Base-by-base conservation (phyloP, 2,888 invertebrate species). In the Gordius sp. region DNA sequence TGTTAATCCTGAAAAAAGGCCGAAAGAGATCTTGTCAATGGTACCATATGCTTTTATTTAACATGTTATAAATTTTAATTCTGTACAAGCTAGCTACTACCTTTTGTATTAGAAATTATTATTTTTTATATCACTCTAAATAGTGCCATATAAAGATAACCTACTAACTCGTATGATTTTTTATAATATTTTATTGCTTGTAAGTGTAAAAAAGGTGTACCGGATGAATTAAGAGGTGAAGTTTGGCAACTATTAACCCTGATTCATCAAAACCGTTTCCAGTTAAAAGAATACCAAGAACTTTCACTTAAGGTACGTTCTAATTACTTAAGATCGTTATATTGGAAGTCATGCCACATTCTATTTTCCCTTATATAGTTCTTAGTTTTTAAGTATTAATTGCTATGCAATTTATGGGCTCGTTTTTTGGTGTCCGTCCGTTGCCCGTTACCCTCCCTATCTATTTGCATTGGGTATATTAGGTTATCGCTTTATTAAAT, bases 241-340 rank as follows among this genome's bases (percentile, higher is more conserved):
- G 86, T 97, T 55, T 99, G 97, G 97, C 86, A 89, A 68, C 76
- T 91, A 59, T 73, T 97, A 61, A 82, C 87, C 18, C 82, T 81
- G 41, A 80, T 83, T 58, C 81, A 80, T 66, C 79, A 80, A 64
- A 65, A 76, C 77, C 59, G 77, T 4, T 65, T 79, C 62, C 79
- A 89, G 69, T 80, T 85, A 76, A 87, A 93, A 65, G 81, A 79
- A 16, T 97, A 93, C 68, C 76, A 85, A 64, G 78, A 81, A 54
- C 77, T 93, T 53, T 82, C 93, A 60, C 83, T 84, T 61, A 86
- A 87, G 75, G 85, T 84, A 59, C 59, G n/a, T 55, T 28, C 28
- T 25, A 13, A 33, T 33, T 33, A 33, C n/a, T 13, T 33, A 33
- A 33, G n/a, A 33, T 33, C 16, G 16, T 52, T n/a, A 23, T 20